A percentile compares a stretch with the other conserved stretches of the same genome.
These are phyloP conservation scores for Peromyscus polionotus DNA, from an alignment of 2,113 vertebrate species.

Conservation along the genomic window DNA sequence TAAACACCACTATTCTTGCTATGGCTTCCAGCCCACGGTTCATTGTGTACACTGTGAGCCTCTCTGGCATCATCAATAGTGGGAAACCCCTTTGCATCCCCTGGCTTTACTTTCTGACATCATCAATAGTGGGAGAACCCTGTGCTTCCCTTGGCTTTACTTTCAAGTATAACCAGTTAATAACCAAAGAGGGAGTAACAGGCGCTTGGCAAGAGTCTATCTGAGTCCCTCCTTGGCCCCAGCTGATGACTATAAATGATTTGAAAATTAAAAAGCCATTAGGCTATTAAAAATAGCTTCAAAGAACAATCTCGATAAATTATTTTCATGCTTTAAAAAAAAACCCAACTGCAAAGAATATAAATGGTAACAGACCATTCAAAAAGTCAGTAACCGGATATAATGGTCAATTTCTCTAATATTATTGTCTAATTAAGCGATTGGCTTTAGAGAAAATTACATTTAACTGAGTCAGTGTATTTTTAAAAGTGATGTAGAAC, in stretches of 20 bases:
- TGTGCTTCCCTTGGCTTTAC: not conserved
- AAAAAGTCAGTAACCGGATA: slow-evolving; percentile 84
- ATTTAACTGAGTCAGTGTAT: slow-evolving; percentile 75
- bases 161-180: slow-evolving; percentile 57
- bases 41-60: not conserved
- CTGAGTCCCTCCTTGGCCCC: slow-evolving; percentile 68
- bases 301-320: slow-evolving; percentile 80
- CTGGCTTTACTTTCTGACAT: slow-evolving; percentile 37
- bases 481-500: slow-evolving; percentile 67
- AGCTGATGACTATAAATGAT: slow-evolving; percentile 80
- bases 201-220: slow-evolving; percentile 44
- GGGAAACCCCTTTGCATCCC: not conserved
- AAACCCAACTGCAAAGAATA: slow-evolving; percentile 79
- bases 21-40: slow-evolving; percentile 12
- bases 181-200: slow-evolving; percentile 55
- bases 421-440: slow-evolving; percentile 83
- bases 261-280: slow-evolving; percentile 85
- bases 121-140: not conserved
- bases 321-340: slow-evolving; percentile 76
- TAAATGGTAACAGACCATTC: slow-evolving; percentile 74
- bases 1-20: slow-evolving; percentile 6
- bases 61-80: slow-evolving; percentile 19
- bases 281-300: slow-evolving; percentile 84
- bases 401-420: slow-evolving; percentile 81
- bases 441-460: slow-evolving; percentile 78